Percentiles rank a stretch among this genome's conserved stretches.
Conservation (phyloP, 53 echinoderm and acorn worm species). For the Apostichopus leukothele region DNA sequence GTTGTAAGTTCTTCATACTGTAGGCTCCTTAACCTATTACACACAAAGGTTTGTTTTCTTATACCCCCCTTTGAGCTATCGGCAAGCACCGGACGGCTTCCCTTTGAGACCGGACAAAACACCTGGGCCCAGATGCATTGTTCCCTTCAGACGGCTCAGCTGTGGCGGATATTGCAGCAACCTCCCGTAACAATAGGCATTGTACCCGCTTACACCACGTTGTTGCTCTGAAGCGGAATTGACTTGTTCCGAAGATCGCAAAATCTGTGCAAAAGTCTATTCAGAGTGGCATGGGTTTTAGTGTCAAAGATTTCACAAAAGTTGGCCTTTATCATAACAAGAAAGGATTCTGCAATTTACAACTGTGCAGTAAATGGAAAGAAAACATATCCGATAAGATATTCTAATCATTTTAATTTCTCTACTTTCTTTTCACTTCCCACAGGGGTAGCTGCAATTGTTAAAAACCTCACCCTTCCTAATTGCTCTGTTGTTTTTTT, state of each 20-base stretch:
- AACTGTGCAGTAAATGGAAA: no score
- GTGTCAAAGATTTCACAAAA: no score
- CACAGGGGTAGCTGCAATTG: no score
- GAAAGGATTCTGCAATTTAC: no score
- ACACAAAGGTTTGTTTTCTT: constrained; percentile 33
- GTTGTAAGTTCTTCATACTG: no score
- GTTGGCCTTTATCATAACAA: no score
- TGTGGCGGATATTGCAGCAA: background rate
- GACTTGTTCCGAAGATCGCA: background rate
- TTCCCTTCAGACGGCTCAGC: background rate
- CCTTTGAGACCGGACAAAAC: constrained; percentile 15
- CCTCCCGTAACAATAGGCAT: background rate
- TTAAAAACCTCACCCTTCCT: no score
- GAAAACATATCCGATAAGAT: no score
- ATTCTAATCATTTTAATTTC: no score
- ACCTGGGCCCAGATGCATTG: constrained; percentile 6
- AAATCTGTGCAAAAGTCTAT: background rate
- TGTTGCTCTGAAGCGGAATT: background rate
- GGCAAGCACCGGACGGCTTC: constrained; percentile 9
- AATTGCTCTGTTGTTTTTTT: no score
- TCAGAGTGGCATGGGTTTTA: background rate
- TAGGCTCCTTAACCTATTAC: constrained; percentile 19
- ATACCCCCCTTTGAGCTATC: background rate
- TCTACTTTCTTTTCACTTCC: no score
- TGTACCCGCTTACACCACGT: background rate